Evolutionary conservation across 2,888 invertebrate species (phyloP), one percentile per base, ranked within the genome.

Genomic region (Phragmatobia fuliginosa): DNA sequence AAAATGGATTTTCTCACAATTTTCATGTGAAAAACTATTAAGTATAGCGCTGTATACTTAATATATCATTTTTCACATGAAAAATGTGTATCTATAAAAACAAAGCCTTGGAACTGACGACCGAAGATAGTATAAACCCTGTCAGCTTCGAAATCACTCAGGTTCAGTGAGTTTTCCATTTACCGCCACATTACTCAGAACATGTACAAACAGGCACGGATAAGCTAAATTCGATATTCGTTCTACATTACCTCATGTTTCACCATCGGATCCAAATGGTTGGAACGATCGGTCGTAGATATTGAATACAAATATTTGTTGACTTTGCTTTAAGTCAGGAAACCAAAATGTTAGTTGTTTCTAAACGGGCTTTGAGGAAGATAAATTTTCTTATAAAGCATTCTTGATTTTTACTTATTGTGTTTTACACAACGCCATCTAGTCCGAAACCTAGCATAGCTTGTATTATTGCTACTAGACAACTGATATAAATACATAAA

Each of bases 111-210:
- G 16, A 18, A 25, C n/a, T 64, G 49, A 49, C 49, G n/a, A n/a
- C 4, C 63, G 49, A 3, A 62, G 63, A 25, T 33, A 33, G 49
- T 14, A 33, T 4, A 18, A 31, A 33, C 25, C 52, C 49, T 56
- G 56, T 59, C 58, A 41, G 41, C 36, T 7, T 59, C 58, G 59
- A 14, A 33, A 33, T 56, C 56, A 60, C 33, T 32, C 58, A 52
- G 68, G 74, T 74, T 85, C 87, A 86, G 66, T 87, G 85, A 83
- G 81, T 81, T 86, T 90, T 85, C 84, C 85, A 89, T 88, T 90
- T 80, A 71, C 82, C 85, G 83, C 81, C 78, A 80, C 82, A 83
- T 87, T 87, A 85, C 73, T 72, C 68, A 75, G 71, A 76, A 60
- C 74, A 69, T 72, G 67, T 74, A 56, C 63, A 65, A 65, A 58